Percentiles rank a stretch among this genome's conserved stretches.
Evolutionary conservation across 2,797 vertebrate species (phyloP).

Genomic region (Dermochelys coriacea): DNA sequence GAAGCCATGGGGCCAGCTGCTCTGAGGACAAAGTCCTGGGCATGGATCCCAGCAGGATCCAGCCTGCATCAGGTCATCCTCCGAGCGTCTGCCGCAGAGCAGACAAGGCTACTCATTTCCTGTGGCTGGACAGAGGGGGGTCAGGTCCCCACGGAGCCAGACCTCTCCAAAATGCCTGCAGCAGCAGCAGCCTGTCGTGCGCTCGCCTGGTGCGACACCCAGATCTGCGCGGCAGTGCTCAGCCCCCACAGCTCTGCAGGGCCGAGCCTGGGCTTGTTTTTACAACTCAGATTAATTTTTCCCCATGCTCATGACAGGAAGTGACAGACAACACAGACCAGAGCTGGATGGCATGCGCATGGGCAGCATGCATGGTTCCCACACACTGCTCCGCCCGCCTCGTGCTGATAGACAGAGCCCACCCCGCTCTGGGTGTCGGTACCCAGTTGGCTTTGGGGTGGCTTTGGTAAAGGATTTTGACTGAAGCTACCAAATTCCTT

Average conservation of each 20-base stretch:
- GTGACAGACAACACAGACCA: too few species aligned
- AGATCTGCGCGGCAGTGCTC: constrained; percentile 42
- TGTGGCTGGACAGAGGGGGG: not conserved
- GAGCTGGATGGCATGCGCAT: not conserved
- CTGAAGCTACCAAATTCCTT: not conserved
- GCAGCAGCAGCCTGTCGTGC: not conserved
- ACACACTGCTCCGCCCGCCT: not conserved
- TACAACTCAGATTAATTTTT: not conserved
- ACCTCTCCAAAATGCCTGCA: not conserved
- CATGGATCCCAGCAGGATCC: constrained; percentile 23
- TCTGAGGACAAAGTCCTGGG: constrained; percentile 6
- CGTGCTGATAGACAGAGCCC: too few species aligned
- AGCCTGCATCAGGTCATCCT: constrained; percentile 48
- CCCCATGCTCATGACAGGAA: not conserved
- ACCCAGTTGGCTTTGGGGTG: too few species aligned
- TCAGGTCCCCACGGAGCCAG: not conserved
- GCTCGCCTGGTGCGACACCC: not conserved
- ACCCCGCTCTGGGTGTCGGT: too few species aligned
- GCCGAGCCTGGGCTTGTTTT: constrained; percentile 56
- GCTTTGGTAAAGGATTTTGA: not conserved
- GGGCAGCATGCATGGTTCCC: not conserved
- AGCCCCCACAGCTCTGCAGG: not conserved
- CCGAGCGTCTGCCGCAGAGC: constrained; percentile 17
- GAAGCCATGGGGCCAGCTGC: constrained; percentile 2
- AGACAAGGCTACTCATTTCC: not conserved